These are phyloP conservation scores for Melipona quadrifasciata DNA, from an alignment of 1,140 invertebrate genomes.

Conservation along the genomic window DNA sequence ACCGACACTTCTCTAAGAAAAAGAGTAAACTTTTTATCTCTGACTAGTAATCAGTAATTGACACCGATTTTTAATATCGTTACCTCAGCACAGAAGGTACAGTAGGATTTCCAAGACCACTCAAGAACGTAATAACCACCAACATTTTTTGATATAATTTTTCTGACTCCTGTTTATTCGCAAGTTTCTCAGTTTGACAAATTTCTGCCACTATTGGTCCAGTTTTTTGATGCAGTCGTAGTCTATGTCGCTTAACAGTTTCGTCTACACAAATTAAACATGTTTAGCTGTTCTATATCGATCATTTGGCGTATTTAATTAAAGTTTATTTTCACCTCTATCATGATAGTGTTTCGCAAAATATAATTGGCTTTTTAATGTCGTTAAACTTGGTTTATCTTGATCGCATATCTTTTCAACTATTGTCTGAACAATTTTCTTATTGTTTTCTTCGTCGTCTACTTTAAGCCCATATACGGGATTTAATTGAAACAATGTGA, in stretches of 20 bases:
- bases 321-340: slow-evolving; percentile 72
- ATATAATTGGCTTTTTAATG: slow-evolving; percentile 87
- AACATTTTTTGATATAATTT: slow-evolving; percentile 85
- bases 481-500: slow-evolving; percentile 64
- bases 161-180: slow-evolving; percentile 79
- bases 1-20: slow-evolving; percentile 82
- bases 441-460: slow-evolving; percentile 45
- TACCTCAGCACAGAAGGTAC: slow-evolving; percentile 82
- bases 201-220: slow-evolving; percentile 83
- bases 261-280: slow-evolving; percentile 72
- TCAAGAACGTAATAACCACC: slow-evolving; percentile 83
- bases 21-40: not conserved
- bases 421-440: slow-evolving; percentile 49
- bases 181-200: slow-evolving; percentile 77
- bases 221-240: slow-evolving; percentile 80
- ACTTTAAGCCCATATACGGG: slow-evolving; percentile 60
- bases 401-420: slow-evolving; percentile 71
- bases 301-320: not conserved
- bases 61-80: not conserved
- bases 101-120: slow-evolving; percentile 85
- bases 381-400: slow-evolving; percentile 77
- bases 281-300: too few relatives aligned
- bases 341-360: slow-evolving; percentile 87
- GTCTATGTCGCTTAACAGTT: slow-evolving; percentile 81
- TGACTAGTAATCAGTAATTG: not conserved